Base-by-base conservation (phyloP, 2,888 invertebrate species). In the Drosophila neotestacea region DNA sequence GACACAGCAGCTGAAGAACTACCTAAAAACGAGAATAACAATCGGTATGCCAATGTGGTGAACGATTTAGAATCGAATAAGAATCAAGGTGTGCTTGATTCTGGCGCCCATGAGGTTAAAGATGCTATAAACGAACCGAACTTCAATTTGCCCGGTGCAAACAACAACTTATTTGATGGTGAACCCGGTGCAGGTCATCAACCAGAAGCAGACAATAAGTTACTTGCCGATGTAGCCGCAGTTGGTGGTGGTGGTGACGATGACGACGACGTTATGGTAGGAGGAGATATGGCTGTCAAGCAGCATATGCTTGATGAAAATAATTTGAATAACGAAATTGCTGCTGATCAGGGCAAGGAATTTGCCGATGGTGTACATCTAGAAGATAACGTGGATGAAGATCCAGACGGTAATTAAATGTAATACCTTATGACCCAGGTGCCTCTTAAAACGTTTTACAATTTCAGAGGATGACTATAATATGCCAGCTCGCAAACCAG, bases 391-490 rank as follows among this genome's bases (percentile, higher is more conserved):
- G 87, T 90, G 46, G 92, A 92, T 52, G 91, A 91, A 56, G 93
- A 93, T 68, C 94, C 93, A 80, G 94, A 94, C 88, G 94, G 94
- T 93, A 87, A 70, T 47, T 42, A 7, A 62, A 6, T 13, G 11
- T 16, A 28, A 4, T 6, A 30, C 11, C 2, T 4, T 10, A 47
- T 16, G 4, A 41, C 5, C 13, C 4, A 10, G 11, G 3, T 7
- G 1, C 6, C 2, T 42, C 9, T 2, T 7, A 44, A n/a, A 13
- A 10, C n/a, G 2, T 6, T 50, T 3, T 4, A 13, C 5, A 13
- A 16, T 88, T 85, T 36, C 86, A 94, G 93, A 93, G 90, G 94
- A 94, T 88, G 93, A 93, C 70, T 94, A 94, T 61, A 93, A 93
- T 87, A 92, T 91, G 42, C 93, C 92, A 54, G 93, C 90, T 36